A percentile compares a stretch with the other conserved stretches of the same genome.
phyloP scores from a whole-genome alignment of 2,113 vertebrate species.

The Stegastes partitus region DNA sequence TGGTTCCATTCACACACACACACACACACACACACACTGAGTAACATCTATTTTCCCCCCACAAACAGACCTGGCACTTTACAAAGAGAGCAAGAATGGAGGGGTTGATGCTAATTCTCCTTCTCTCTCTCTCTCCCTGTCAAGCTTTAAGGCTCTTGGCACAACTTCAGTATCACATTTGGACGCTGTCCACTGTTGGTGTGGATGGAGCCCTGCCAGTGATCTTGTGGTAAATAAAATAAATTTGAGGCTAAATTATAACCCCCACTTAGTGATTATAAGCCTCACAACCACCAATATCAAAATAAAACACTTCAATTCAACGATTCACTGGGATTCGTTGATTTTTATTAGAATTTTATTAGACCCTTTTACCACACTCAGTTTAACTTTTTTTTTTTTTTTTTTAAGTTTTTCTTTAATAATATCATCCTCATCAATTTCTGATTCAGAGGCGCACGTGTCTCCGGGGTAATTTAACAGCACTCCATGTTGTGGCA shows the following conservation, averaged over 20 bases:
- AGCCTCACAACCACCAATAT: background rate
- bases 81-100: constrained; percentile 11
- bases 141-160: constrained; percentile 20
- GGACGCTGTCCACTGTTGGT: constrained; percentile 36
- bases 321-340: background rate
- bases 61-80: constrained; percentile 20
- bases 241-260: background rate
- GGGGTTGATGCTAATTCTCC: constrained; percentile 64
- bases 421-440: too few species aligned
- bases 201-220: constrained; percentile 22
- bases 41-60: constrained; percentile 4
- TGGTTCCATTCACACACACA: constrained; percentile 40
- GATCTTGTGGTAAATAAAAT: constrained; percentile 7
- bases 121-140: constrained; percentile 27
- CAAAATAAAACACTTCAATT: background rate
- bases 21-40: constrained; percentile 6
- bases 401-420: too few species aligned
- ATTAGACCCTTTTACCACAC: too few species aligned
- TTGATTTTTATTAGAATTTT: background rate
- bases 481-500: too few species aligned
- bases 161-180: constrained; percentile 21
- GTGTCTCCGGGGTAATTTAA: too few species aligned
- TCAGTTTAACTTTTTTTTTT: too few species aligned
- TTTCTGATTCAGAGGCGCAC: too few species aligned
- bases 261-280: constrained; percentile 4